A percentile compares a stretch with the other conserved stretches of the same genome.
phyloP scores from a whole-genome alignment of 2,888 invertebrate species.

The Melikaiella ostensackeni region DNA sequence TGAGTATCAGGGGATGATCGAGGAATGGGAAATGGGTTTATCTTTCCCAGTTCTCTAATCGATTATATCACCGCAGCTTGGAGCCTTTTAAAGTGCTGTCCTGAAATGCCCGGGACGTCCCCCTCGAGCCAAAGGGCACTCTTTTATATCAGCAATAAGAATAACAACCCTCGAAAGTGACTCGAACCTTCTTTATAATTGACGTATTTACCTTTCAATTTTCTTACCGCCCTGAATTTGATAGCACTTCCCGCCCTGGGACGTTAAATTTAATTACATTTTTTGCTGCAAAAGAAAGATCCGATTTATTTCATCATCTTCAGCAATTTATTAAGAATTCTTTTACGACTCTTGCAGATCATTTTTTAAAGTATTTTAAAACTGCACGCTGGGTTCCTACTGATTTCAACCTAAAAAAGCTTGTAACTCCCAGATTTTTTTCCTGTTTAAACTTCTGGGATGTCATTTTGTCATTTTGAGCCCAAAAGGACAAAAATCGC shows the following conservation, averaged over 20 bases:
- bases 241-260: background rate
- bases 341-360: too few species aligned
- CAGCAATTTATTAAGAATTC: too few species aligned
- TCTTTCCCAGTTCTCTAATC: constrained; percentile 45
- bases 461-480: too few species aligned
- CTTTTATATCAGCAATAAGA: constrained; percentile 36
- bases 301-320: background rate
- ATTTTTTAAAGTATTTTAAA: too few species aligned
- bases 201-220: constrained; percentile 31
- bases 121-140: constrained; percentile 34
- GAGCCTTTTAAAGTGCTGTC: constrained; percentile 29
- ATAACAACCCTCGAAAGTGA: constrained; percentile 30
- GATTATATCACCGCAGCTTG: constrained; percentile 42
- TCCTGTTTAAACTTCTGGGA: too few species aligned
- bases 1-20: constrained; percentile 40
- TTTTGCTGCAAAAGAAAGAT: background rate
- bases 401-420: too few species aligned
- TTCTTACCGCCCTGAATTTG: background rate
- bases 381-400: too few species aligned
- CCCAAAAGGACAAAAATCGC: too few species aligned
- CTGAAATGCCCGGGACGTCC: constrained; percentile 27
- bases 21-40: constrained; percentile 49
- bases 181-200: constrained; percentile 22
- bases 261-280: constrained; percentile 8
- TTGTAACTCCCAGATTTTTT: too few species aligned